These are phyloP conservation scores for Cheirogaleus major DNA, from an alignment of 2,797 vertebrate species.

Conservation along the genomic window DNA sequence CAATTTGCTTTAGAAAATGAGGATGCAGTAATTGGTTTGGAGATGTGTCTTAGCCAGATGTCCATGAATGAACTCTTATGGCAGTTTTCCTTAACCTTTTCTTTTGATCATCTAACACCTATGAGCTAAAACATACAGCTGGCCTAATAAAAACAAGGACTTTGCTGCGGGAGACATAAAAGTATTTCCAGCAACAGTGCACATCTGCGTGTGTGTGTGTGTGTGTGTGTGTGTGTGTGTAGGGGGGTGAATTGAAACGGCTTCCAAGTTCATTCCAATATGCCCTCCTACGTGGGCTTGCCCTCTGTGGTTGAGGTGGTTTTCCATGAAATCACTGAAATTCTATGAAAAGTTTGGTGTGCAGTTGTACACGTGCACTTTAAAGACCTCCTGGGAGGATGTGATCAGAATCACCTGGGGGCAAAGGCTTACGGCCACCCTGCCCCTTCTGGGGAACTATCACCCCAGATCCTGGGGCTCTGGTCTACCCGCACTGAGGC, in stretches of 20 bases:
- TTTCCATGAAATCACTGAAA: slow-evolving; percentile 24
- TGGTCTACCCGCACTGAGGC: background rate
- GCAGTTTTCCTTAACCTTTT: background rate
- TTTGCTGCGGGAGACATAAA: background rate
- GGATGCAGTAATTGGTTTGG: background rate
- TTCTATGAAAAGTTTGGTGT: background rate
- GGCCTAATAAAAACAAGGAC: background rate
- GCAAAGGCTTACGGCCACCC: background rate
- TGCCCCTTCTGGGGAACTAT: background rate
- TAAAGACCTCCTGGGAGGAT: background rate
- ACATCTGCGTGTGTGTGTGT: too few relatives aligned
- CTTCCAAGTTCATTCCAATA: background rate
- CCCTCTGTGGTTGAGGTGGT: background rate
- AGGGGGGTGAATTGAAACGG: background rate
- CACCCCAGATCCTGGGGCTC: background rate
- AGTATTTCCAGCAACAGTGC: background rate
- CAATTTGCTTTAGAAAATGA: background rate
- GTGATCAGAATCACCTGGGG: background rate
- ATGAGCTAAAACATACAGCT: background rate
- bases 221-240: background rate
- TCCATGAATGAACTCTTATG: background rate
- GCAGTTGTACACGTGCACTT: background rate
- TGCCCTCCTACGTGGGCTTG: background rate
- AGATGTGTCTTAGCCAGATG: background rate
- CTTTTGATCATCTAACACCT: background rate